phyloP scores from a whole-genome alignment of 2,888 invertebrate genomes.

The Sesamia inferens region DNA sequence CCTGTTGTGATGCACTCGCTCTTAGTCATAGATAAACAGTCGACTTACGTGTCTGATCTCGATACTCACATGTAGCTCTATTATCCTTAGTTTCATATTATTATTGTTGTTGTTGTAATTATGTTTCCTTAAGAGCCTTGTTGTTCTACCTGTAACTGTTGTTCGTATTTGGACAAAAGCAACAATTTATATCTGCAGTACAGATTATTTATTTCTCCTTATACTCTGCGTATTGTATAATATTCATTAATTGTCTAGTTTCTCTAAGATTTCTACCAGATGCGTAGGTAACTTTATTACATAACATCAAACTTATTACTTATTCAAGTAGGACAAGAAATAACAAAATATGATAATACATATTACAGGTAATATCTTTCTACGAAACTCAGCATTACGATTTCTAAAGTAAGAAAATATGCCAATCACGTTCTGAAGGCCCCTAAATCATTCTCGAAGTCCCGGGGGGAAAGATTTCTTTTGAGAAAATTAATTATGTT shows the following conservation, averaged over 20 bases:
- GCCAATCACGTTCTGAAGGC: constrained; percentile 51
- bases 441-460: constrained; percentile 27
- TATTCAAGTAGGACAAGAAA: background rate
- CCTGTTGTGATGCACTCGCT: constrained; percentile 63
- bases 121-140: constrained; percentile 9
- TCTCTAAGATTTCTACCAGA: background rate
- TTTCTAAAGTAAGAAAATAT: constrained; percentile 40
- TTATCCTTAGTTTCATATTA: constrained; percentile 22
- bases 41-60: constrained; percentile 27
- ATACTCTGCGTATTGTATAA: background rate
- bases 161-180: background rate
- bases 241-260: background rate
- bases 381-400: constrained; percentile 10
- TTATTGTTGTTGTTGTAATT: constrained; percentile 32
- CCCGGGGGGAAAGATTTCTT: constrained; percentile 28
- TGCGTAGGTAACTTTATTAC: background rate
- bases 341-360: constrained; percentile 22
- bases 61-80: constrained; percentile 5
- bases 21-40: constrained; percentile 58
- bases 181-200: background rate
- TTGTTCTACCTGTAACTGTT: background rate
- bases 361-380: constrained; percentile 19
- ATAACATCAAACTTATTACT: background rate
- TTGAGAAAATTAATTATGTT: constrained; percentile 40
- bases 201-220: background rate